Evolutionary conservation across 2,797 vertebrate genomes (phyloP).

Genomic region (Gephyroberyx darwinii): DNA sequence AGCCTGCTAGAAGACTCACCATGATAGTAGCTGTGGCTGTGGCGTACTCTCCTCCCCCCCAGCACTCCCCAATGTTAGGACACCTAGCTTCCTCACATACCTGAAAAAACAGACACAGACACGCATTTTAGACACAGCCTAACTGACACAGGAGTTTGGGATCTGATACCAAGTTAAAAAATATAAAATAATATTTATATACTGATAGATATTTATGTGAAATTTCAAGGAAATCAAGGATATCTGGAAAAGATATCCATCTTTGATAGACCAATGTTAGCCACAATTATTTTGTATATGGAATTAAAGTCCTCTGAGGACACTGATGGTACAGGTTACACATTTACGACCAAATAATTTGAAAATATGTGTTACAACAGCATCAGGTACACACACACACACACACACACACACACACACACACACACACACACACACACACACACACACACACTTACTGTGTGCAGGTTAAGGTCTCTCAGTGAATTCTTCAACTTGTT

Average conservation of each 20-base stretch:
- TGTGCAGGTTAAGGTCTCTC: conserved; percentile 93
- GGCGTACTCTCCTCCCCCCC: conserved; percentile 94
- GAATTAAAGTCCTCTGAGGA: too few relatives aligned
- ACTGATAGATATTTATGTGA: too few relatives aligned
- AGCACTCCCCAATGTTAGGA: conserved; percentile 97
- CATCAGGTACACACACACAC: neutral
- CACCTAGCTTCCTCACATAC: conserved; percentile 98
- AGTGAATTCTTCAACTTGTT: conserved; percentile 94
- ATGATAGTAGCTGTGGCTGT: conserved; percentile 98
- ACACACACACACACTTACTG: conserved; percentile 79
- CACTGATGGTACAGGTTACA: too few relatives aligned
- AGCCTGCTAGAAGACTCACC: conserved; percentile 79
- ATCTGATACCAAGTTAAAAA: neutral
- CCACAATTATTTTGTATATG: too few relatives aligned
- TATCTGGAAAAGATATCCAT: neutral
- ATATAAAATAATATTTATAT: too few relatives aligned
- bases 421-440: neutral
- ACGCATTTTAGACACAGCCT: neutral
- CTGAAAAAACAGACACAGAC: conserved; percentile 67
- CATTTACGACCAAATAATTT: neutral
- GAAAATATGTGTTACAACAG: neutral
- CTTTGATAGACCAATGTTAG: neutral
- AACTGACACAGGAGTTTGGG: neutral
- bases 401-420: neutral
- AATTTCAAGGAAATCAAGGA: neutral